phyloP scores from a whole-genome alignment of 92 coral and sea anemone species.

The Paragorgia papillata region DNA sequence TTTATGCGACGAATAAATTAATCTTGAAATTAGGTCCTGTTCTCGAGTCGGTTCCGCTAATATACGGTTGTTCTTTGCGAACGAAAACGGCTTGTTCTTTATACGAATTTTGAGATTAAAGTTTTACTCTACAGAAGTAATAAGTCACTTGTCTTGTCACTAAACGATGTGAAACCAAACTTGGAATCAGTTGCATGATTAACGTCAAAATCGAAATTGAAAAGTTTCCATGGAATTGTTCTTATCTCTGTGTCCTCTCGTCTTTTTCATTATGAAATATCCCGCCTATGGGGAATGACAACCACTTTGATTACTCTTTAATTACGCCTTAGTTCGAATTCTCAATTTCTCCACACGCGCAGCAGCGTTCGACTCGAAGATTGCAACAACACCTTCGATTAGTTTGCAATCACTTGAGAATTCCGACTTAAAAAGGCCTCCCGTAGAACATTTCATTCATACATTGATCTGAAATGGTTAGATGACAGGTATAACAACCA shows the following conservation, averaged over 20 bases:
- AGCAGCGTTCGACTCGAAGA: not conserved
- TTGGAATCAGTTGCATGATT: not conserved
- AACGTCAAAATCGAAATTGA: constrained; percentile 6
- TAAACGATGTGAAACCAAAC: no score
- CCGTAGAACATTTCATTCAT: not conserved
- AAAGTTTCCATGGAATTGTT: not conserved
- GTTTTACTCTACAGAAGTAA: no score
- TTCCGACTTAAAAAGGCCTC: not conserved
- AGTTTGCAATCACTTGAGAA: not conserved
- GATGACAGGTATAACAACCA: not conserved
- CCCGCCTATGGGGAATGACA: constrained; percentile 27
- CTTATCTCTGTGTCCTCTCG: not conserved
- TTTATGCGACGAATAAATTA: constrained; percentile 26
- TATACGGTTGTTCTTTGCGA: not conserved
- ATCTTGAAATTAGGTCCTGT: constrained; percentile 1
- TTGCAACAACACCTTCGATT: not conserved
- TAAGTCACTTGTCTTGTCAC: no score
- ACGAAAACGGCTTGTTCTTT: no score
- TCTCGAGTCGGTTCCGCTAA: not conserved
- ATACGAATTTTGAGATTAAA: no score
- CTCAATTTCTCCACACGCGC: constrained; percentile 5
- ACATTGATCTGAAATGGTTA: not conserved
- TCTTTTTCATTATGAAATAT: constrained; percentile 33
- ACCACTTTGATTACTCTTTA: constrained; percentile 16
- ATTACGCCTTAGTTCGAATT: constrained; percentile 10